Percentiles rank a stretch among this genome's conserved stretches.
phyloP scores from a whole-genome alignment of 2,888 invertebrate genomes.

The Xiphydria camelus region DNA sequence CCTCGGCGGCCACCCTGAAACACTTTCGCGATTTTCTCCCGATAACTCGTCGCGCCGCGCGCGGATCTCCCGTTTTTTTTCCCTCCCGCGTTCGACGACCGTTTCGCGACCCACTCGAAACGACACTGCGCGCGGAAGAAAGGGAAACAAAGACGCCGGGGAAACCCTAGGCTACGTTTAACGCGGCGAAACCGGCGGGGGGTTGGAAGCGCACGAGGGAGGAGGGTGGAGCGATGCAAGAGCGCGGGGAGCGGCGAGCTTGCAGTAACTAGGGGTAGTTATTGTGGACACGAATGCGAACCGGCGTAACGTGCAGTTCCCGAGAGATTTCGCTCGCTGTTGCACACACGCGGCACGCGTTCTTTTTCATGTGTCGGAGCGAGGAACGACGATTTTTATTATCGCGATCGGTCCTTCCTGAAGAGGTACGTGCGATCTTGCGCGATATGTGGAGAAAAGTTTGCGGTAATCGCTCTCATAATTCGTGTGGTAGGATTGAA shows the following conservation, averaged over 20 bases:
- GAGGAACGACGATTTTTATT: too few relatives aligned
- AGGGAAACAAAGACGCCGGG: conserved; percentile 56
- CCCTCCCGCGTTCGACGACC: conserved; percentile 22
- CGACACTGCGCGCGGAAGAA: conserved; percentile 57
- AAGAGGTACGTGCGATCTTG: too few relatives aligned
- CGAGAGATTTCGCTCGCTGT: too few relatives aligned
- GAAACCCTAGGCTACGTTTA: conserved; percentile 53
- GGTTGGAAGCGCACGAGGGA: conserved; percentile 38
- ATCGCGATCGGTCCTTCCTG: too few relatives aligned
- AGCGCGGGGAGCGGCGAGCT: neutral
- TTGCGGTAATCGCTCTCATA: too few relatives aligned
- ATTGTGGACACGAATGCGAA: too few relatives aligned
- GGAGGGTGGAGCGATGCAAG: conserved; percentile 28
- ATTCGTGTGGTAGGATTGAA: too few relatives aligned
- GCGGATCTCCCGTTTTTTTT: conserved; percentile 25
- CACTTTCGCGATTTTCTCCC: too few relatives aligned
- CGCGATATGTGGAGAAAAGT: too few relatives aligned
- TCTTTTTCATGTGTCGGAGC: too few relatives aligned
- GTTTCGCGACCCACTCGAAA: conserved; percentile 39
- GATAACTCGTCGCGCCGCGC: conserved; percentile 30
- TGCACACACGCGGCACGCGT: too few relatives aligned
- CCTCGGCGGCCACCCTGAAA: conserved; percentile 22
- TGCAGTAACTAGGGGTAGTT: conserved; percentile 3
- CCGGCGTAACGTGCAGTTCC: too few relatives aligned
- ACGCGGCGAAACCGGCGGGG: conserved; percentile 41